Evolutionary conservation across 2,113 vertebrate genomes (phyloP).

Genomic region (Lethenteron reissneri): DNA sequence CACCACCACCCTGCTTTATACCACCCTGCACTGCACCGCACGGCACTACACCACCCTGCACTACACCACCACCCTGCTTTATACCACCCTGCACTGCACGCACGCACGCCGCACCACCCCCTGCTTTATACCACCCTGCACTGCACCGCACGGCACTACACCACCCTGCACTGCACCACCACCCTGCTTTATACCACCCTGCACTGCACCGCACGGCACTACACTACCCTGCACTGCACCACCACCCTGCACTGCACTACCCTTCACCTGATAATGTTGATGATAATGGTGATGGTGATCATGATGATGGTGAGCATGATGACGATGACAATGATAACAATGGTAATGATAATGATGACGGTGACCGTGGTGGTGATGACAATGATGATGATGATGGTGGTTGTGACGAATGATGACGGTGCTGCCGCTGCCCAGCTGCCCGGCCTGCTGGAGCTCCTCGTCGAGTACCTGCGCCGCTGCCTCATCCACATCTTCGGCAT

Average conservation of each 20-base stretch:
- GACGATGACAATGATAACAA: too few species aligned
- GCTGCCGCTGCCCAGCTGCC: conserved; percentile 35
- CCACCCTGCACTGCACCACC: not conserved
- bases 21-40: not conserved
- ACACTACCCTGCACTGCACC: not conserved
- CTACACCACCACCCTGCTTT: not conserved
- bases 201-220: not conserved
- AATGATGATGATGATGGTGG: too few species aligned
- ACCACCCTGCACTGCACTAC: not conserved
- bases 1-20: not conserved
- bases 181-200: not conserved
- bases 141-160: not conserved
- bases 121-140: not conserved
- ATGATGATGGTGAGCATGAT: too few species aligned
- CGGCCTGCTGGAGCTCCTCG: conserved; percentile 72
- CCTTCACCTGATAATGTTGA: not conserved
- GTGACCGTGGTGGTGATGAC: too few species aligned
- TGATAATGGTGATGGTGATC: too few species aligned
- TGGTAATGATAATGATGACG: too few species aligned
- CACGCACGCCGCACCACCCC: not conserved
- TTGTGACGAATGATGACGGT: too few species aligned
- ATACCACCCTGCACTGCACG: not conserved
- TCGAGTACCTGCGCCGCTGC: conserved; percentile 94
- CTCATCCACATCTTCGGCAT: conserved; percentile 97
- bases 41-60: not conserved